Percentiles rank a stretch among this genome's conserved stretches.
These are phyloP conservation scores for Operophtera brumata DNA, from an alignment of 2,888 invertebrate genomes.

Conservation along the genomic window DNA sequence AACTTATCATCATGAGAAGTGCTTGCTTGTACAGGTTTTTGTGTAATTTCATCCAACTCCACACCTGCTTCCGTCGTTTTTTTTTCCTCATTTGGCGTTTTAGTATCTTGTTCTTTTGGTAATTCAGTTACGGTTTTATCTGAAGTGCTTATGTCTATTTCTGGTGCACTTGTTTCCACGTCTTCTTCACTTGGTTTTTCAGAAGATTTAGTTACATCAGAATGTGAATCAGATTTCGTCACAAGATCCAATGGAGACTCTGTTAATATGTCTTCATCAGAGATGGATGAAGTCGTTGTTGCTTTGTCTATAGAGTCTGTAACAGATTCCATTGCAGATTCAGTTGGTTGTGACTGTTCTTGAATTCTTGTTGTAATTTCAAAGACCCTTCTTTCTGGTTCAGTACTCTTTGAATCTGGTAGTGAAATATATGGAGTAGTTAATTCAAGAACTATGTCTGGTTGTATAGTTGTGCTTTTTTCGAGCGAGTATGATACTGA, in stretches of 20 bases:
- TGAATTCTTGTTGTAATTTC: slow-evolving; percentile 11
- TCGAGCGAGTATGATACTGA: slow-evolving; percentile 7
- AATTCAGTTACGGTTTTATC: neutral
- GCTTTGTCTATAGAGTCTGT: slow-evolving; percentile 1
- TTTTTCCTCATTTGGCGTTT: neutral
- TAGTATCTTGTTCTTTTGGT: slow-evolving; percentile 4
- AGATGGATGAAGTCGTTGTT: slow-evolving; percentile 1
- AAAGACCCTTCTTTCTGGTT: slow-evolving; percentile 5
- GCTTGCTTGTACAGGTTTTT: slow-evolving; percentile 5
- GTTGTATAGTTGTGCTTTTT: slow-evolving; percentile 6
- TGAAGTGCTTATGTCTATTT: neutral
- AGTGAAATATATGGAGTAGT: slow-evolving; percentile 10
- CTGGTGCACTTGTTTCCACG: neutral
- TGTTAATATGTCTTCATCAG: slow-evolving; percentile 9
- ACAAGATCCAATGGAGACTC: slow-evolving; percentile 9
- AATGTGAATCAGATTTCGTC: neutral
- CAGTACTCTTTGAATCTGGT: slow-evolving; percentile 14
- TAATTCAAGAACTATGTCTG: slow-evolving; percentile 12
- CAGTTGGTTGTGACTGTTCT: slow-evolving; percentile 11
- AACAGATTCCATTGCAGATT: neutral
- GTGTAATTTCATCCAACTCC: slow-evolving; percentile 11
- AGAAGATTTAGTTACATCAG: neutral
- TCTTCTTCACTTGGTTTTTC: neutral
- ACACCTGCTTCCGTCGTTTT: neutral
- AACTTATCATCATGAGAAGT: slow-evolving; percentile 4